phyloP scores from a whole-genome alignment of 2,888 invertebrate species.

The Plebejus anna region DNA sequence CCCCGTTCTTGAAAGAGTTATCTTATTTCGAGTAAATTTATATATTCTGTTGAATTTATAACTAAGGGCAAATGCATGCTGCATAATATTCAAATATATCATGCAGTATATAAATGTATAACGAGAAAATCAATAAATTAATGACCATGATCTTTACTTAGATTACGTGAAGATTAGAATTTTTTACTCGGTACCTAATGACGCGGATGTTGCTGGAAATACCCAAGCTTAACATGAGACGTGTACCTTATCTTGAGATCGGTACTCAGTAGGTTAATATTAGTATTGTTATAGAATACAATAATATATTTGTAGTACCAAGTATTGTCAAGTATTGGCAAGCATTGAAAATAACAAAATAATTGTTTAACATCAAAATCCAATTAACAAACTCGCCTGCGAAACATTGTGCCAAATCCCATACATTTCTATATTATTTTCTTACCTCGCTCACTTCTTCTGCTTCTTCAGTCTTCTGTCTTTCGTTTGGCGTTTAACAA shows the following conservation, averaged over 20 bases:
- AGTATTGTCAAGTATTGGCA: neutral
- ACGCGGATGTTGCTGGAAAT: neutral
- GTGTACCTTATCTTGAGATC: neutral
- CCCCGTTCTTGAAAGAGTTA: neutral
- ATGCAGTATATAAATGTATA: neutral
- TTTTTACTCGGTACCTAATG: neutral
- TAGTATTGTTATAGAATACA: neutral
- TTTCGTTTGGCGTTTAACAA: too few species aligned
- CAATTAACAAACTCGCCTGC: too few species aligned
- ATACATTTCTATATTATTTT: too few species aligned
- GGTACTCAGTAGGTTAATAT: neutral
- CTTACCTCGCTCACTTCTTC: too few species aligned
- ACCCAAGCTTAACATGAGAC: neutral
- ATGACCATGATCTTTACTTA: neutral
- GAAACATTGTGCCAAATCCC: too few species aligned
- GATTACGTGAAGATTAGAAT: constrained; percentile 4
- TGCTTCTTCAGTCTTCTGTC: too few species aligned
- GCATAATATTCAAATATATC: neutral
- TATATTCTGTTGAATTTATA: neutral
- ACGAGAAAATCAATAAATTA: neutral
- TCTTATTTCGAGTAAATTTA: neutral
- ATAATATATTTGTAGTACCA: too few species aligned
- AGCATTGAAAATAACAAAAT: neutral
- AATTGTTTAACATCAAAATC: neutral
- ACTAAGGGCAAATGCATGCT: neutral